Conservation (phyloP, 2,888 invertebrate genomes). For the Prenolepis imparis region DNA sequence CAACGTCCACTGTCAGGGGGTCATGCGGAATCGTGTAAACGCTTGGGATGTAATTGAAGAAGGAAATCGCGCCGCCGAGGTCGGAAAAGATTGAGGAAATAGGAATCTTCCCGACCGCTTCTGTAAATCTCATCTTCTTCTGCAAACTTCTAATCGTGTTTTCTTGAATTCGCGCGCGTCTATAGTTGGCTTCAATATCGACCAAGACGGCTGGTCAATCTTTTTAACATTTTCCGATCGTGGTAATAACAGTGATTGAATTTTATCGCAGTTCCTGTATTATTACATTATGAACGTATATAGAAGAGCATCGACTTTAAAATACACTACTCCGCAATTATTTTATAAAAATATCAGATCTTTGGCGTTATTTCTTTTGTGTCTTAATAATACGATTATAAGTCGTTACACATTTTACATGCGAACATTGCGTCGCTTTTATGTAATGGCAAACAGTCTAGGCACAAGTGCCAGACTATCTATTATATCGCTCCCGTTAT, state of each 20-base stretch:
- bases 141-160: slow-evolving; percentile 62
- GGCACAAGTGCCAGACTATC: slow-evolving; percentile 50
- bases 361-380: not conserved
- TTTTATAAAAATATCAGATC: not conserved
- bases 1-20: slow-evolving; percentile 7
- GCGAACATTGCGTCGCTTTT: slow-evolving; percentile 6
- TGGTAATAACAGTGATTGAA: not conserved
- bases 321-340: not conserved
- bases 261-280: slow-evolving; percentile 1
- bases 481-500: slow-evolving; percentile 56
- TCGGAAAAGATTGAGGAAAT: slow-evolving; percentile 52
- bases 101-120: slow-evolving; percentile 7
- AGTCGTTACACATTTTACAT: slow-evolving; percentile 12
- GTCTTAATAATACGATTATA: slow-evolving; percentile 3
- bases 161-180: slow-evolving; percentile 49
- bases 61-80: not conserved
- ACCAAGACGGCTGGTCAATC: not conserved
- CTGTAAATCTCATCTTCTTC: slow-evolving; percentile 61
- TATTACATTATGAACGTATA: slow-evolving; percentile 1
- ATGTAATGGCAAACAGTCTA: slow-evolving; percentile 27
- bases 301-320: not conserved
- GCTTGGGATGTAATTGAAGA: slow-evolving; percentile 27
- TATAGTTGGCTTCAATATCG: slow-evolving; percentile 57
- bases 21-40: slow-evolving; percentile 1
- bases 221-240: slow-evolving; percentile 6